Evolutionary conservation across 2,888 invertebrate species (phyloP).

Genomic region (Epinotia ramella): DNA sequence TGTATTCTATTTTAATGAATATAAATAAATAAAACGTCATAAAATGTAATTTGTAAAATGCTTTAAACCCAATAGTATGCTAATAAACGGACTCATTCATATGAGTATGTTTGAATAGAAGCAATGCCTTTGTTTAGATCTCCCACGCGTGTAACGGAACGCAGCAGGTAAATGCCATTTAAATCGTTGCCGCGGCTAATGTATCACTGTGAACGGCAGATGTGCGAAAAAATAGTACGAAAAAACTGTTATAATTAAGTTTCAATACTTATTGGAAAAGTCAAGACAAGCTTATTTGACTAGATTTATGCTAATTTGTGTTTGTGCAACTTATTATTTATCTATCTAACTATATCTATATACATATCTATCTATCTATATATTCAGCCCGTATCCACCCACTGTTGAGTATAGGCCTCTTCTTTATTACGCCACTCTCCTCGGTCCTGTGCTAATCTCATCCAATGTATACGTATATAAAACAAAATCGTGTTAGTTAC

Average conservation of each 20-base stretch:
- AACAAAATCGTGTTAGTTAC: too few relatives aligned
- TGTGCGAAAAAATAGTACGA: conserved; percentile 61
- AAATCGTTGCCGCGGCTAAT: conserved; percentile 46
- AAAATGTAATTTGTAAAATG: conserved; percentile 35
- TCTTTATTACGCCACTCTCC: too few relatives aligned
- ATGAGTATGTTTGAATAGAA: conserved; percentile 62
- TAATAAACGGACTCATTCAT: conserved; percentile 55
- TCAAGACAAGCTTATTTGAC: too few relatives aligned
- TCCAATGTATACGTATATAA: too few relatives aligned
- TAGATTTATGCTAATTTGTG: too few relatives aligned
- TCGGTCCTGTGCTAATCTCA: too few relatives aligned
- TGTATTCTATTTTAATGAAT: not conserved
- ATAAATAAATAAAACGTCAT: not conserved
- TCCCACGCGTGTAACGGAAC: conserved; percentile 79
- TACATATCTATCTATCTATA: too few relatives aligned
- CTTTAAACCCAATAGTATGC: conserved; percentile 47
- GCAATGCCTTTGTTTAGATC: conserved; percentile 70
- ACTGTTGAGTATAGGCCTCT: too few relatives aligned
- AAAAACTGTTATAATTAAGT: conserved; percentile 30
- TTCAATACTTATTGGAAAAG: too few relatives aligned
- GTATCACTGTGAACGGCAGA: conserved; percentile 26
- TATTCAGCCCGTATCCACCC: too few relatives aligned
- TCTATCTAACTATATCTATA: too few relatives aligned
- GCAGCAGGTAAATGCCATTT: conserved; percentile 62
- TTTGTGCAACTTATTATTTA: too few relatives aligned